phyloP scores from a whole-genome alignment of 2,888 invertebrate genomes.

The Psylliodes chrysocephalus region DNA sequence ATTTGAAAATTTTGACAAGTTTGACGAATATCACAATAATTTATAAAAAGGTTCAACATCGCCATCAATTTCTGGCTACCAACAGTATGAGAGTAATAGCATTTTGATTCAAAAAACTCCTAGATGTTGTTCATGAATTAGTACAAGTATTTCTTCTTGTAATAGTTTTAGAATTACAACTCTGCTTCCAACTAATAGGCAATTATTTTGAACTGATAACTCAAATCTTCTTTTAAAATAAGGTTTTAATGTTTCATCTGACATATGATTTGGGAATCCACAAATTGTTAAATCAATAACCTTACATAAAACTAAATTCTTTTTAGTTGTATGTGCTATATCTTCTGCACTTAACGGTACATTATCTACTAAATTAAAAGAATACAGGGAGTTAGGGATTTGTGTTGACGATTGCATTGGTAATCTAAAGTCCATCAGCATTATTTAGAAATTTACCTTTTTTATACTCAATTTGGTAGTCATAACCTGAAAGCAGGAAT shows the following conservation, averaged over 20 bases:
- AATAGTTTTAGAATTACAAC: slow-evolving; percentile 29
- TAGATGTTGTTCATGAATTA: slow-evolving; percentile 43
- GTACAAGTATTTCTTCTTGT: slow-evolving; percentile 25
- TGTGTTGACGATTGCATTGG: no score
- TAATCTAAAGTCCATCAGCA: neutral
- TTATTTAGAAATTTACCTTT: neutral
- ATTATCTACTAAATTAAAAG: no score
- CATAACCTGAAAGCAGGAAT: neutral
- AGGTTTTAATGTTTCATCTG: slow-evolving; percentile 28
- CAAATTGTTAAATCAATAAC: no score
- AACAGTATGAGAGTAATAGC: no score
- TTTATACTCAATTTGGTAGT: neutral
- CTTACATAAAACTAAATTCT: neutral
- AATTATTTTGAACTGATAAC: slow-evolving; percentile 38
- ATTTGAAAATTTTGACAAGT: slow-evolving; percentile 41
- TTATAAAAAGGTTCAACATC: slow-evolving; percentile 40
- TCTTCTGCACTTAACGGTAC: no score
- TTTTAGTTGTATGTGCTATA: no score
- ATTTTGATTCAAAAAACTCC: slow-evolving; percentile 44
- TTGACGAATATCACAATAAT: slow-evolving; percentile 41
- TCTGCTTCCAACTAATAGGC: no score
- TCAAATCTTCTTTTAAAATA: slow-evolving; percentile 36
- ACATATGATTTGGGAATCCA: slow-evolving; percentile 32
- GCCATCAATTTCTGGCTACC: slow-evolving; percentile 42
- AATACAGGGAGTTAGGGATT: no score